Percentiles rank a stretch among this genome's conserved stretches.
phyloP scores from a whole-genome alignment of 2,797 vertebrate species.

The Girardinus metallicus region DNA sequence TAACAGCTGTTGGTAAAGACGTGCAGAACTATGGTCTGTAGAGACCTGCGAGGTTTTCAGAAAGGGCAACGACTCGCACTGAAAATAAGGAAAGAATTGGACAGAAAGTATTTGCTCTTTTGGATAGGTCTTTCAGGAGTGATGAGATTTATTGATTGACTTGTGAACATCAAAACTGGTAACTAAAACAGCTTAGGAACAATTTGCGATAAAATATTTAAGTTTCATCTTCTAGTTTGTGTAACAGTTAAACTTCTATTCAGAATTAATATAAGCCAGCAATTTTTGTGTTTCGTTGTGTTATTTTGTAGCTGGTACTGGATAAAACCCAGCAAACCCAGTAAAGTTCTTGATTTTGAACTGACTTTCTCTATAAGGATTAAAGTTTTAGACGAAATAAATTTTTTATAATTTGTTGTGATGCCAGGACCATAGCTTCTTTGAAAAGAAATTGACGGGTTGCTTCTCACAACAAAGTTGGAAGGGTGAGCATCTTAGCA shows the following conservation, averaged over 20 bases:
- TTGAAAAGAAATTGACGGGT: not conserved
- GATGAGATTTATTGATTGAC: not conserved
- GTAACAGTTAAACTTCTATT: not conserved
- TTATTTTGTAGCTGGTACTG: not conserved
- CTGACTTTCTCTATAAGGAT: not conserved
- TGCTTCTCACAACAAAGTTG: constrained; percentile 3
- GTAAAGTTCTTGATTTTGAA: not conserved
- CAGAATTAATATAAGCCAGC: not conserved
- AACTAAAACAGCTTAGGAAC: not conserved
- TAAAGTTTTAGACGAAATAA: not conserved
- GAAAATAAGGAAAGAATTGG: not conserved
- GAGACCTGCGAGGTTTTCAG: not conserved
- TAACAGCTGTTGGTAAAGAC: not conserved
- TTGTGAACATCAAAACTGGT: not conserved
- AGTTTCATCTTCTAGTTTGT: not conserved
- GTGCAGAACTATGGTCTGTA: not conserved
- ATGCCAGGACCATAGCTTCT: not conserved
- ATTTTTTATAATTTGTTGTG: not conserved
- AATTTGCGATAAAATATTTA: constrained; percentile 1
- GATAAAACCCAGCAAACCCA: not conserved
- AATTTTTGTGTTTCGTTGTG: not conserved
- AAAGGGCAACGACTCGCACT: not conserved
- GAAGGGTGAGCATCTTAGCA: not conserved
- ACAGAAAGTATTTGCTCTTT: not conserved
- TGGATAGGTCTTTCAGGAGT: not conserved